Conservation (phyloP, 2,113 vertebrate genomes). For the Myotis brandtii region DNA sequence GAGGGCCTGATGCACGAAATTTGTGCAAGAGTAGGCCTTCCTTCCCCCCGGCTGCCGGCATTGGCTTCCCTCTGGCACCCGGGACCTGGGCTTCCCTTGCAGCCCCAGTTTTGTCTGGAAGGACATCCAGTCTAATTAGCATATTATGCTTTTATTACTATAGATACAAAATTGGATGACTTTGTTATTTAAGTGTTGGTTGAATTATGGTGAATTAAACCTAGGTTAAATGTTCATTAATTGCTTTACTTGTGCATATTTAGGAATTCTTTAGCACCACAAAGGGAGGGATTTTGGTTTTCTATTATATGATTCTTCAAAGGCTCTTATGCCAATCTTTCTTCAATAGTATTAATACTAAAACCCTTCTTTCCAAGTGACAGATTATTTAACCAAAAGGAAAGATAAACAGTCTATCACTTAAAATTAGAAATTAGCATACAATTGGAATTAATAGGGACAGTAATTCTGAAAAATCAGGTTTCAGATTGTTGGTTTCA, state of each 20-base stretch:
- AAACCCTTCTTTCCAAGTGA: constrained; percentile 52
- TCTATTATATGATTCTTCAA: constrained; percentile 54
- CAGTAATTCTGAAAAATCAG: constrained; percentile 65
- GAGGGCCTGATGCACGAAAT: too few species aligned
- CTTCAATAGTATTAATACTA: constrained; percentile 44
- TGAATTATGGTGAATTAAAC: constrained; percentile 42
- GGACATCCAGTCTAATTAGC: too few species aligned
- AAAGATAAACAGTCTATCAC: constrained; percentile 52
- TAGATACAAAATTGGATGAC: background rate
- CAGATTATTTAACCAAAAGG: constrained; percentile 45
- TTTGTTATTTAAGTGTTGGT: constrained; percentile 59
- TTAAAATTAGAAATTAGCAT: constrained; percentile 49
- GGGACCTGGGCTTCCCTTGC: too few species aligned
- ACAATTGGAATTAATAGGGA: constrained; percentile 60
- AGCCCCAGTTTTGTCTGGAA: too few species aligned
- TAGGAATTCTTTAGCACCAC: constrained; percentile 18
- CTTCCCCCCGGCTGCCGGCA: too few species aligned
- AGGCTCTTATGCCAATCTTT: background rate
- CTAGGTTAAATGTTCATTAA: background rate
- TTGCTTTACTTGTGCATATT: background rate
- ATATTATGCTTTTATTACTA: too few species aligned
- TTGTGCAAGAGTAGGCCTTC: too few species aligned
- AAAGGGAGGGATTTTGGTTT: background rate
- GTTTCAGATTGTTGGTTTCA: constrained; percentile 38
- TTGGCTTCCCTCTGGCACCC: too few species aligned